Evolutionary conservation across 2,797 vertebrate genomes (phyloP).

Genomic region (Tadarida brasiliensis): DNA sequence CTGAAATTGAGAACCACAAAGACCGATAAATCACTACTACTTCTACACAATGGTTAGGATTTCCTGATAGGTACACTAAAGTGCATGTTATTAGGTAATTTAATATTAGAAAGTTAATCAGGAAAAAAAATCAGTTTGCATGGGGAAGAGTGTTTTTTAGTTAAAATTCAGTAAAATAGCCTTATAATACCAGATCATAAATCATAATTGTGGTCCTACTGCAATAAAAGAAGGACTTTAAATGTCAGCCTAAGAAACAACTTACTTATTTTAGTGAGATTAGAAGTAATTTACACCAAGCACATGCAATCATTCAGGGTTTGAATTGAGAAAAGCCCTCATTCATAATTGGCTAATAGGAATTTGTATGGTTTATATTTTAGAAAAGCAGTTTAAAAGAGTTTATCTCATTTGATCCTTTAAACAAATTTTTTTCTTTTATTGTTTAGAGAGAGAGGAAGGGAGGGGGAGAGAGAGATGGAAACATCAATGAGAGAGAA

Average conservation of each 20-base stretch:
- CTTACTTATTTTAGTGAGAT: slow-evolving; percentile 10
- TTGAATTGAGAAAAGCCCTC: slow-evolving; percentile 20
- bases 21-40: slow-evolving; percentile 75
- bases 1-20: slow-evolving; percentile 88
- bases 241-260: slow-evolving; percentile 51
- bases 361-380: slow-evolving; percentile 30
- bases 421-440: too few relatives aligned
- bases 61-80: slow-evolving; percentile 44
- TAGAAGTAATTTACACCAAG: slow-evolving; percentile 30
- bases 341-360: slow-evolving; percentile 8
- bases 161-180: slow-evolving; percentile 53
- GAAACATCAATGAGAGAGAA: too few relatives aligned
- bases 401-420: slow-evolving; percentile 26
- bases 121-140: slow-evolving; percentile 62
- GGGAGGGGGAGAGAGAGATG: too few relatives aligned
- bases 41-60: background rate
- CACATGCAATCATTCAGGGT: background rate
- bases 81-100: background rate
- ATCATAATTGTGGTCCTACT: slow-evolving; percentile 24
- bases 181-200: slow-evolving; percentile 35
- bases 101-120: slow-evolving; percentile 40
- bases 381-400: slow-evolving; percentile 43
- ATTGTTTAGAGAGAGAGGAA: too few relatives aligned
- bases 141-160: background rate
- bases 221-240: slow-evolving; percentile 11